Evolutionary conservation across 1,140 invertebrate genomes (phyloP), one percentile per base, ranked within the genome.

Genomic region (Bombus superbus): DNA sequence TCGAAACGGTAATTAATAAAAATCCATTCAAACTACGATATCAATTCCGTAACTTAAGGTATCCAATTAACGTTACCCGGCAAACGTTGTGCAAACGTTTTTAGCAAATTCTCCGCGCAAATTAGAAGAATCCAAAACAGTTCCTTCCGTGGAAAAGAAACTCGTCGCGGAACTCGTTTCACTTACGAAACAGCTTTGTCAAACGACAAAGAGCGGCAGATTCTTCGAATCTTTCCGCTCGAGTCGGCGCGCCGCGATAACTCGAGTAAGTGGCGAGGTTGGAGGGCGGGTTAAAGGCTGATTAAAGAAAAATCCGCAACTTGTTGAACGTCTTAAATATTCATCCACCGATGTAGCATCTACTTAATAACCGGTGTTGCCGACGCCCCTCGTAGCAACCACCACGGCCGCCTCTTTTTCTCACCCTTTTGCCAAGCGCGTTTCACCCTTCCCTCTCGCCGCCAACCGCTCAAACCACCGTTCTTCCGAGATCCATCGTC

Each of bases 281-380:
- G 73, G 57, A 57, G 78, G 53, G 53, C 73, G 44, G 75, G 83
- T 87, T 86, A 91, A 85, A 85, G 83, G 86, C 90, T 94, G 94
- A 95, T 95, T 95, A 95, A 94, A 94, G 94, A 94, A 95, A 95
- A 95, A 94, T 95, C 93, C 93, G 92, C 94, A 94, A 95, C 94
- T 95, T 95, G 94, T 95, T 95, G 94, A 95, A 92, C 93, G 93
- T 93, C 94, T 95, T 95, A 95, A 95, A 95, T 95, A 95, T 95
- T 95, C 94, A 95, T 95, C 93, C 94, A 86, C 89, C 92, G 91
- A 94, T 94, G 93, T 94, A 94, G 92, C 93, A 92, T 94, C 94
- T 94, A 94, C 94, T 94, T 95, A 94, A 94, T 94, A 94, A 95
- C 92, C 91, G 83, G 92, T 93, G 91, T 94, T 94, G 91, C 89